A percentile compares a stretch with the other conserved stretches of the same genome.
phyloP scores from a whole-genome alignment of 2,888 invertebrate species.

The Drosophila picticornis region DNA sequence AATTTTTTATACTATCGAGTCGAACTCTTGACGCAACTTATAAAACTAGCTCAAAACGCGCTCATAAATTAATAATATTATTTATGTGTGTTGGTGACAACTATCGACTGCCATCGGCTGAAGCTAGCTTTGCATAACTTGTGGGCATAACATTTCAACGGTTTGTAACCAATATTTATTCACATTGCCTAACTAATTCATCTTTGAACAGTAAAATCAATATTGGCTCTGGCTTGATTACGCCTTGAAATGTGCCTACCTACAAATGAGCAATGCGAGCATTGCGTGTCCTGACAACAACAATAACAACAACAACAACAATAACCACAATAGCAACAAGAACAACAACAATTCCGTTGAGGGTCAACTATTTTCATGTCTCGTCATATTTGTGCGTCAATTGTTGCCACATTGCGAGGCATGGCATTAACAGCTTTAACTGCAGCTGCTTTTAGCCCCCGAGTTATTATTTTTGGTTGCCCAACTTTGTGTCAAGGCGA shows the following conservation, averaged over 20 bases:
- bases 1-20: not conserved
- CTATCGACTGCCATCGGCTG: not conserved
- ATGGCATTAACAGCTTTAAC: slow-evolving; percentile 47
- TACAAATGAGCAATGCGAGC: slow-evolving; percentile 32
- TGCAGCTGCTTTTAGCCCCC: slow-evolving; percentile 19
- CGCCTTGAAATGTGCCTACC: slow-evolving; percentile 9
- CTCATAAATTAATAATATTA: not conserved
- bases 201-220: slow-evolving; percentile 31
- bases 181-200: not conserved
- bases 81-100: not conserved
- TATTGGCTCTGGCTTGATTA: slow-evolving; percentile 18
- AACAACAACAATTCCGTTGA: slow-evolving; percentile 4
- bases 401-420: slow-evolving; percentile 22
- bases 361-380: slow-evolving; percentile 27
- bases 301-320: not conserved
- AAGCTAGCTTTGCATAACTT: not conserved
- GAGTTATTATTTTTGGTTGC: slow-evolving; percentile 33
- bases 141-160: not conserved
- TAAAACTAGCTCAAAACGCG: not conserved
- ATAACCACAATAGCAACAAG: not conserved
- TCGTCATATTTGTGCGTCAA: slow-evolving; percentile 50
- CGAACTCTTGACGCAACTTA: not conserved
- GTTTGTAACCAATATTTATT: slow-evolving; percentile 8
- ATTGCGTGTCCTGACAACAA: slow-evolving; percentile 43
- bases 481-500: slow-evolving; percentile 26